phyloP scores from a whole-genome alignment of 2,888 invertebrate genomes.

The Pollenia griseotomentosa region DNA sequence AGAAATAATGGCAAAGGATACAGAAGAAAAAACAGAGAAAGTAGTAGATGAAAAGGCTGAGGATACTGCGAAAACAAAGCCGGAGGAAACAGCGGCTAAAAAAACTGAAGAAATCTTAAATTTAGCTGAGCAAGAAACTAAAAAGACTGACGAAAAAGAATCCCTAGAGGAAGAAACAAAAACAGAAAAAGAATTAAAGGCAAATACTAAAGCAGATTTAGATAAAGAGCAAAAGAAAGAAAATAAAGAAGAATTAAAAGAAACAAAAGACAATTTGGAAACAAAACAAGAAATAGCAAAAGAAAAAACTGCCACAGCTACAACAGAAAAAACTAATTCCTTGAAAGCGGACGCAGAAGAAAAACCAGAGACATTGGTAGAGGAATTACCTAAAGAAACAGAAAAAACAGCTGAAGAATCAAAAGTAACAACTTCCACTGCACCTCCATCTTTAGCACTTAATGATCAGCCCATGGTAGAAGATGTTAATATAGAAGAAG shows the following conservation, averaged over 20 bases:
- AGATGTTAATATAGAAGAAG: constrained; percentile 76
- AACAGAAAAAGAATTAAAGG: constrained; percentile 39
- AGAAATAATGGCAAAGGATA: constrained; percentile 19
- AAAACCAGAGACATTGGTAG: constrained; percentile 31
- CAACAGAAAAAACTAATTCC: not conserved
- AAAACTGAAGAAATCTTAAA: constrained; percentile 38
- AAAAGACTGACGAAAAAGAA: constrained; percentile 75
- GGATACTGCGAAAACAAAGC: constrained; percentile 49
- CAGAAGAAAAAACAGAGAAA: constrained; percentile 17
- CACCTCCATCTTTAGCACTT: constrained; percentile 77
- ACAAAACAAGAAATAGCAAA: constrained; percentile 37
- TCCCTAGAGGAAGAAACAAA: constrained; percentile 55
- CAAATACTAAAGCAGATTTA: constrained; percentile 14
- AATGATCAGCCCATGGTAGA: constrained; percentile 82
- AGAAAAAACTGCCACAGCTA: constrained; percentile 44
- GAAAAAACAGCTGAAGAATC: constrained; percentile 54
- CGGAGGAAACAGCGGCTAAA: constrained; percentile 33
- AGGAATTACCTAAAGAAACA: constrained; percentile 60
- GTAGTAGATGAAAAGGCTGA: constrained; percentile 5
- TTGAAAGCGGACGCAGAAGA: constrained; percentile 39
- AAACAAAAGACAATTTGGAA: constrained; percentile 39
- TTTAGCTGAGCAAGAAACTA: constrained; percentile 59
- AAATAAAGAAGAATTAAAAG: constrained; percentile 75
- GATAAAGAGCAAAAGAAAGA: constrained; percentile 33
- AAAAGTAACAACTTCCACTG: constrained; percentile 44